Evolutionary conservation across 92 coral and sea anemone genomes (phyloP).

Genomic region (Paramuricea clavata): DNA sequence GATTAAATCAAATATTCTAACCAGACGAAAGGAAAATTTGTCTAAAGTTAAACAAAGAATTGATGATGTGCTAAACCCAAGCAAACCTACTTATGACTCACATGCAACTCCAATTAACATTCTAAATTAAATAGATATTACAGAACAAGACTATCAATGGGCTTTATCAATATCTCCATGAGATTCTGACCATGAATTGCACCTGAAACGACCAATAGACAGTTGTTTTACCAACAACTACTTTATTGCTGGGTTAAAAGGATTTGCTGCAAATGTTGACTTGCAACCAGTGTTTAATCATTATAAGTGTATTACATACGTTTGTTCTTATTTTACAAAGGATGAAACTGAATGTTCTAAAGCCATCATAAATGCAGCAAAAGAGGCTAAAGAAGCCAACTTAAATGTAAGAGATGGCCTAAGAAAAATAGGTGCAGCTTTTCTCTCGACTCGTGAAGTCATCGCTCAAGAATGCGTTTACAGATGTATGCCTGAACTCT

Average conservation of each 20-base stretch:
- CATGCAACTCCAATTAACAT: not conserved
- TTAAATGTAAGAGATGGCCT: conserved; percentile 21
- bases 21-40: conserved; percentile 57
- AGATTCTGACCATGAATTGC: conserved; percentile 57
- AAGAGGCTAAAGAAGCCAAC: conserved; percentile 63
- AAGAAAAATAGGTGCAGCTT: conserved; percentile 73
- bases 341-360: conserved; percentile 5
- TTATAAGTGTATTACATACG: not conserved
- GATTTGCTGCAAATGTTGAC: conserved; percentile 44
- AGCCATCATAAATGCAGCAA: conserved; percentile 68
- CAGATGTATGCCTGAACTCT: conserved; percentile 36
- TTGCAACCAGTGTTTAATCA: not conserved
- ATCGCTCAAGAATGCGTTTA: conserved; percentile 79
- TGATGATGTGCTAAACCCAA: conserved; percentile 35
- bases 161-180: conserved; percentile 49
- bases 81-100: conserved; percentile 18
- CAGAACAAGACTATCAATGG: not conserved
- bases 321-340: conserved; percentile 6
- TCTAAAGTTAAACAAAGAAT: conserved; percentile 65
- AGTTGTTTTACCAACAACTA: conserved; percentile 1
- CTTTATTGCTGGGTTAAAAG: conserved; percentile 31
- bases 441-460: conserved; percentile 75
- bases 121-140: conserved; percentile 1
- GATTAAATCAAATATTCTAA: conserved; percentile 29
- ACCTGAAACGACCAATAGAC: conserved; percentile 35